Conservation (phyloP, 2,113 vertebrate genomes). For the Cygnus atratus region DNA sequence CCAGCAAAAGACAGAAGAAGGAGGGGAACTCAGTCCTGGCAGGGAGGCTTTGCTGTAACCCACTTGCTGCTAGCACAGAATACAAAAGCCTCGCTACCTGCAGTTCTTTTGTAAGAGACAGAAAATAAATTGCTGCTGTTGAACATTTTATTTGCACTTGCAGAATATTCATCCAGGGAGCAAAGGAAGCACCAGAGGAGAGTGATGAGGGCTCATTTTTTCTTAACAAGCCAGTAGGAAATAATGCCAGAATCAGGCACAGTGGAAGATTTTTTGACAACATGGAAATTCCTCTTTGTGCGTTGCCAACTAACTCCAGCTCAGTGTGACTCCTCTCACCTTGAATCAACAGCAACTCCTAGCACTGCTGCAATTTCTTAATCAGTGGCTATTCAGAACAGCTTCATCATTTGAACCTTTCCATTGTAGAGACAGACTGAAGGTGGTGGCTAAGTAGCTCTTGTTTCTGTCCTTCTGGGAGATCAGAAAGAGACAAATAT, state of each 20-base stretch:
- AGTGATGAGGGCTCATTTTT: slow-evolving; percentile 21
- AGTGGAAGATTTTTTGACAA: slow-evolving; percentile 42
- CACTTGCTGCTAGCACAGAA: not conserved
- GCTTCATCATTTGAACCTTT: slow-evolving; percentile 21
- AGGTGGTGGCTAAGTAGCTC: not conserved
- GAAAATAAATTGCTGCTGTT: slow-evolving; percentile 33
- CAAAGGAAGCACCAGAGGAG: slow-evolving; percentile 24
- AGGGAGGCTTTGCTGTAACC: not conserved
- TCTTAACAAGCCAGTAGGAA: slow-evolving; percentile 31
- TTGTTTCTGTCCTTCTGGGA: slow-evolving; percentile 41
- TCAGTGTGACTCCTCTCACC: slow-evolving; percentile 13
- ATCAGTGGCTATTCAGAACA: slow-evolving; percentile 12
- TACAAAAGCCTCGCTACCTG: not conserved
- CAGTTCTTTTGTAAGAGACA: not conserved
- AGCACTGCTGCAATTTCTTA: slow-evolving; percentile 8
- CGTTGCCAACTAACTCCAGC: not conserved
- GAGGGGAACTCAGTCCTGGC: not conserved
- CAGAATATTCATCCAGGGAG: slow-evolving; percentile 42
- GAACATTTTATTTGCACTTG: slow-evolving; percentile 47
- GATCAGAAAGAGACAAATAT: not conserved
- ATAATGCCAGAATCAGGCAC: slow-evolving; percentile 17
- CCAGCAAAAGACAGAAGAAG: not conserved
- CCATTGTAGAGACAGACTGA: not conserved
- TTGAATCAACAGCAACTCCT: slow-evolving; percentile 10
- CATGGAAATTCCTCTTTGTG: slow-evolving; percentile 32